Evolutionary conservation across 2,113 vertebrate species (phyloP).

Genomic region (Phoxinus phoxinus): DNA sequence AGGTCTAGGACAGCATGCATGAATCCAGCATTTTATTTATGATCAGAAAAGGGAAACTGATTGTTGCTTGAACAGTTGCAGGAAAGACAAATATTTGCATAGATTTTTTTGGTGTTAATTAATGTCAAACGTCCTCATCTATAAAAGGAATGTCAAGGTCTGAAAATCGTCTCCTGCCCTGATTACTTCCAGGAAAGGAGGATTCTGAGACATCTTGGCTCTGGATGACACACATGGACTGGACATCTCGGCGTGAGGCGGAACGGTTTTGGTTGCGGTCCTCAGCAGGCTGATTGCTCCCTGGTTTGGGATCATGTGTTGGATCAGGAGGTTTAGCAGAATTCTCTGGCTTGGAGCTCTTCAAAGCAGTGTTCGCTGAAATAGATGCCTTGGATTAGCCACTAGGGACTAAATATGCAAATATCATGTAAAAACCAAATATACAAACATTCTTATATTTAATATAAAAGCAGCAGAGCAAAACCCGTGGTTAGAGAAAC

Average conservation of each 20-base stretch:
- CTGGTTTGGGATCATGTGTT: background rate
- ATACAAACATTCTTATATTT: background rate
- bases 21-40: background rate
- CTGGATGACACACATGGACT: constrained; percentile 71
- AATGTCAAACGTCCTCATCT: constrained; percentile 67
- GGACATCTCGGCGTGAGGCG: constrained; percentile 67
- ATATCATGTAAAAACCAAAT: background rate
- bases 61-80: background rate
- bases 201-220: constrained; percentile 40
- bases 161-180: constrained; percentile 73
- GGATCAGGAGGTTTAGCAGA: background rate
- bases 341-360: constrained; percentile 47
- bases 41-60: background rate
- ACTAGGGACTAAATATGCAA: background rate
- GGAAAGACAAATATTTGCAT: constrained; percentile 10
- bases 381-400: constrained; percentile 34
- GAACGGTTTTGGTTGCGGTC: background rate
- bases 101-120: constrained; percentile 4
- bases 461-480: constrained; percentile 1
- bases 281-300: background rate
- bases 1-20: background rate
- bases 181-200: constrained; percentile 35
- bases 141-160: constrained; percentile 83
- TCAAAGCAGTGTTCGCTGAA: constrained; percentile 54
- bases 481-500: constrained; percentile 12